Base-by-base conservation (phyloP, 2,888 invertebrate genomes). In the Dendrolimus houi region DNA sequence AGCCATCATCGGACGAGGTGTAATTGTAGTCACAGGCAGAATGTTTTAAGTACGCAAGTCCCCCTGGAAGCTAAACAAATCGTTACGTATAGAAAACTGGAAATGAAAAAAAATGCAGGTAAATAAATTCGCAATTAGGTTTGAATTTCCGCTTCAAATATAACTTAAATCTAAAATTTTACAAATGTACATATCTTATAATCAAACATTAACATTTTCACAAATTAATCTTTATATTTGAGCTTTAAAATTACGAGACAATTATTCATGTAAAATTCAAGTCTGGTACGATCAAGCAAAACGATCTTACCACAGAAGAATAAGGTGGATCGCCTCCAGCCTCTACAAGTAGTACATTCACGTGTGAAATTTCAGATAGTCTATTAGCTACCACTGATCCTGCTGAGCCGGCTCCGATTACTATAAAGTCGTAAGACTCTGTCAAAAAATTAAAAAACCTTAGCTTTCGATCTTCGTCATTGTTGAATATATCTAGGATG, bases 341-440 rank as follows among this genome's bases (percentile, higher is more conserved):
- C 59, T 78, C 77, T 17, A 77, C 63, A 6, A 75, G 59, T 1
- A 74, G 54, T 0, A 77, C 70, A 1, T 61, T 68, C 17, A 69
- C 52, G 41, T 65, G 47, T 8, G 64, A 52, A 6, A 88, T 80
- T 61, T 92, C 92, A 13, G 91, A 83, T 0, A 92, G 71, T 54
- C 93, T 79, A 65, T 92, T 93, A 1, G 91, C 93, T 2, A 93
- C 60, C 0, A 93, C 92, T 6, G 91, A 85, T 0, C 93, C 93
- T 0, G 92, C 93, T 0, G 93, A 91, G 0, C 93, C 93, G 0
- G 88, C 92, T 0, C 93, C 93, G 2, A 93, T 81, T 57, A 92
- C 75, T 9, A 92, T 77, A 62, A 92, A 94, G 64, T 92, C 93
- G 60, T 91, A 92, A 17, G 17, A 17, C 2, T 17, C 17, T 17